A percentile compares a stretch with the other conserved stretches of the same genome.
Conservation (phyloP, 2,888 invertebrate genomes). For the Siphonodentalium dalli region DNA sequence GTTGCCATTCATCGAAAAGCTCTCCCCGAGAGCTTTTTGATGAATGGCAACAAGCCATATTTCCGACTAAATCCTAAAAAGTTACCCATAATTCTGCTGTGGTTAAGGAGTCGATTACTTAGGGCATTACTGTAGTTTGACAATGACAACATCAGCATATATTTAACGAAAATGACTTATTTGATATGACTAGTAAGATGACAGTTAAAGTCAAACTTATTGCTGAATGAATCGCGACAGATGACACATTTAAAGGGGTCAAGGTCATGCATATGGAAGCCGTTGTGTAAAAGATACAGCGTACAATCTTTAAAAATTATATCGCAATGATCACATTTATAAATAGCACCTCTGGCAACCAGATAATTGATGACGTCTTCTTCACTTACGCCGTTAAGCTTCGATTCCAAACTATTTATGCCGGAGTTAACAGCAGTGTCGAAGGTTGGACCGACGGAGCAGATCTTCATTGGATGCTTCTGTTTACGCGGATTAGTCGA, state of each 20-base stretch:
- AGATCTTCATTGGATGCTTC: slow-evolving; percentile 49
- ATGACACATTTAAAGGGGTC: slow-evolving; percentile 57
- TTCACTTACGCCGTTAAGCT: slow-evolving; percentile 33
- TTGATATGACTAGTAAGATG: slow-evolving; percentile 58
- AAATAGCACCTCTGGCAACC: slow-evolving; percentile 48
- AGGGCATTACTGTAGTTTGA: too few relatives aligned
- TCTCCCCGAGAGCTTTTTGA: too few relatives aligned
- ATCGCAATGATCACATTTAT: slow-evolving; percentile 56
- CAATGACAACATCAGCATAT: too few relatives aligned
- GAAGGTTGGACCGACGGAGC: slow-evolving; percentile 22
- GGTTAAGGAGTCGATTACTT: too few relatives aligned
- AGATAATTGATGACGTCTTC: slow-evolving; percentile 47
- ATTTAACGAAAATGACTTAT: slow-evolving; percentile 24
- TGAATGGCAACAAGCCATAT: too few relatives aligned
- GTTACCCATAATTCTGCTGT: too few relatives aligned
- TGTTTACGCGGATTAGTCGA: slow-evolving; percentile 51
- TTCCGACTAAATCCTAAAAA: too few relatives aligned
- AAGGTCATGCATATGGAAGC: slow-evolving; percentile 54
- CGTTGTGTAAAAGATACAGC: slow-evolving; percentile 55
- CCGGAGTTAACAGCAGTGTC: slow-evolving; percentile 12
- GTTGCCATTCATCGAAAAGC: too few relatives aligned
- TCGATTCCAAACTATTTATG: slow-evolving; percentile 12
- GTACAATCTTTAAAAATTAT: slow-evolving; percentile 58
- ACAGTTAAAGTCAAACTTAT: slow-evolving; percentile 56
- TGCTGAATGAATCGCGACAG: slow-evolving; percentile 49